Conservation (phyloP, 2,797 vertebrate genomes). For the Natrix natrix region DNA sequence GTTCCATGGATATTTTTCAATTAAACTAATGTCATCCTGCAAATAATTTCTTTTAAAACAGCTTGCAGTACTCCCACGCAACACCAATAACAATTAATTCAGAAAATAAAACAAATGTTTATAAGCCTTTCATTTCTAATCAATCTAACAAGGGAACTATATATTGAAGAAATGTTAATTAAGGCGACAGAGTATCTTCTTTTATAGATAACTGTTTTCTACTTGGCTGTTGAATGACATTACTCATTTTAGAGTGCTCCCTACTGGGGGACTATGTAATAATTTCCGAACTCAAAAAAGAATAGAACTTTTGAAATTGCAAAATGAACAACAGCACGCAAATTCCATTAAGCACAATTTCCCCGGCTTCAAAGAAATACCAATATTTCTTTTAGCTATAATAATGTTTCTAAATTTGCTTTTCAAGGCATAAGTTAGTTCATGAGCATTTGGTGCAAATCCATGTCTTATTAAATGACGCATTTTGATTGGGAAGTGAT, state of each 20-base stretch:
- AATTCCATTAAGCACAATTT: background rate
- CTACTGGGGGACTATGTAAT: background rate
- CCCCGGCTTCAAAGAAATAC: background rate
- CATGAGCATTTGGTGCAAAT: background rate
- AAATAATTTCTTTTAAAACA: background rate
- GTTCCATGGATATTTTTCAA: background rate
- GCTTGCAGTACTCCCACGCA: background rate
- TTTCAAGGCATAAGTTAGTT: background rate
- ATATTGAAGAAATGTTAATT: background rate
- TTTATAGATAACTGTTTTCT: background rate
- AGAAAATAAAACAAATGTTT: background rate
- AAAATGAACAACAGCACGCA: background rate
- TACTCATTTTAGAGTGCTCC: background rate
- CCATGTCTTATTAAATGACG: background rate
- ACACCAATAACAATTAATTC: background rate
- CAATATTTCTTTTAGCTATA: background rate
- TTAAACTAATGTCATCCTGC: background rate
- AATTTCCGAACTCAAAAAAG: background rate
- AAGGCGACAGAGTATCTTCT: background rate
- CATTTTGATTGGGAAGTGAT: background rate
- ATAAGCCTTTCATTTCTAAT: background rate
- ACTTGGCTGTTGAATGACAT: background rate
- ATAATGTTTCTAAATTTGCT: background rate
- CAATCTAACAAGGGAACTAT: background rate
- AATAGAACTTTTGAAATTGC: background rate